These are phyloP conservation scores for Paramormyrops hopkinsi DNA, from an alignment of 2,797 vertebrate species.

Conservation along the genomic window DNA sequence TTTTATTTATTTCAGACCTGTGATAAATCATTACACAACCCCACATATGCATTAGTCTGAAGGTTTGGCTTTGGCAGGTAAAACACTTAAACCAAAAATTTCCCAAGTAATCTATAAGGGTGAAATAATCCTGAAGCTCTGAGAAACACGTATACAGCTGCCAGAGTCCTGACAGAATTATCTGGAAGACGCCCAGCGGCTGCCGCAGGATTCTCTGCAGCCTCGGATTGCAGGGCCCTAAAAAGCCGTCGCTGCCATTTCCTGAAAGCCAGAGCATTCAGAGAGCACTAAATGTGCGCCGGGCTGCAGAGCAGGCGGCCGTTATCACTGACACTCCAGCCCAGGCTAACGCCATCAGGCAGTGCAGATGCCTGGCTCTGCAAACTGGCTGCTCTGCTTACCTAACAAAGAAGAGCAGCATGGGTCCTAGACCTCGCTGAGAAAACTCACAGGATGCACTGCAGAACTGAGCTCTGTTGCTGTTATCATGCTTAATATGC, in stretches of 20 bases:
- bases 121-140: neutral
- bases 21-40: neutral
- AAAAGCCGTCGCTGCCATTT: conserved; percentile 7
- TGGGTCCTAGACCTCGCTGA: neutral
- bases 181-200: neutral
- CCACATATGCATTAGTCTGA: neutral
- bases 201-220: neutral
- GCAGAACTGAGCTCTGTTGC: neutral
- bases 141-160: neutral
- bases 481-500: neutral
- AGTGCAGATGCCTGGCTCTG: neutral
- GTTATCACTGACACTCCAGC: too few relatives aligned
- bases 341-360: neutral
- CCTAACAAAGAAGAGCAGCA: neutral
- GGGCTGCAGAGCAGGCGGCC: conserved; percentile 33
- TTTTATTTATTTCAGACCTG: neutral
- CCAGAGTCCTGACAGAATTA: neutral
- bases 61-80: neutral
- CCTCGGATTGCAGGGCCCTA: neutral
- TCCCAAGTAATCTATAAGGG: neutral
- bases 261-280: neutral
- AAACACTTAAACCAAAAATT: neutral
- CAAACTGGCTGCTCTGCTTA: neutral
- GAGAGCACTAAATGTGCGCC: conserved; percentile 12
- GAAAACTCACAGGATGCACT: neutral